Evolutionary conservation across 2,113 vertebrate species (phyloP).

Genomic region (Chunga burmeisteri): DNA sequence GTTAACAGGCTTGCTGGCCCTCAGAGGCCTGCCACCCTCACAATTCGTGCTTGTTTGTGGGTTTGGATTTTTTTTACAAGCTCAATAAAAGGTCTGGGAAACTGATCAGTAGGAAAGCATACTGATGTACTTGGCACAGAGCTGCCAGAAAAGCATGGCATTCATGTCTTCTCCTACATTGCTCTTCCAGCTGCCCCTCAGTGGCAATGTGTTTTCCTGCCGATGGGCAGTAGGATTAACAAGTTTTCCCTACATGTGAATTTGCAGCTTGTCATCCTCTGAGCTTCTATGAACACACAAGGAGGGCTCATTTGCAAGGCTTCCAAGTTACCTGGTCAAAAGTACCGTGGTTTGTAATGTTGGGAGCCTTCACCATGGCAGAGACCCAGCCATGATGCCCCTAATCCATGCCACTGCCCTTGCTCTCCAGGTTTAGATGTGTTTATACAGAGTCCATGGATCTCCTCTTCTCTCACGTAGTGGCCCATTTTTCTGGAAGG

Average conservation of each 20-base stretch:
- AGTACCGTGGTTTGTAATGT: accelerated
- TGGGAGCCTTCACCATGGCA: background rate
- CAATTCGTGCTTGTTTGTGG: background rate
- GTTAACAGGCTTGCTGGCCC: background rate
- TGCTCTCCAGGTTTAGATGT: background rate
- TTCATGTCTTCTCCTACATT: background rate
- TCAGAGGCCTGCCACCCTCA: background rate
- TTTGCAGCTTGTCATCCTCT: background rate
- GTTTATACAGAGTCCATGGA: background rate
- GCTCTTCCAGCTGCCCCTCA: background rate
- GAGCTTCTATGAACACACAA: background rate
- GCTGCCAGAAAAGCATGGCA: background rate
- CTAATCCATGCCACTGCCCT: background rate
- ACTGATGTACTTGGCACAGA: background rate
- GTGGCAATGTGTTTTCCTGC: background rate
- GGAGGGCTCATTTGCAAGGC: background rate
- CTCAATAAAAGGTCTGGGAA: background rate
- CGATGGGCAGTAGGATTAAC: background rate
- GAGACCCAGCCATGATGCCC: background rate
- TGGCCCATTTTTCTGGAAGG: background rate
- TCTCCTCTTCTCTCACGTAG: background rate
- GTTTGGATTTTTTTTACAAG: background rate
- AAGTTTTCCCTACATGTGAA: background rate
- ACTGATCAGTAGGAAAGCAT: background rate
- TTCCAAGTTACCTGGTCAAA: background rate